phyloP scores from a whole-genome alignment of 2,888 invertebrate species.

The Arctia plantaginis region DNA sequence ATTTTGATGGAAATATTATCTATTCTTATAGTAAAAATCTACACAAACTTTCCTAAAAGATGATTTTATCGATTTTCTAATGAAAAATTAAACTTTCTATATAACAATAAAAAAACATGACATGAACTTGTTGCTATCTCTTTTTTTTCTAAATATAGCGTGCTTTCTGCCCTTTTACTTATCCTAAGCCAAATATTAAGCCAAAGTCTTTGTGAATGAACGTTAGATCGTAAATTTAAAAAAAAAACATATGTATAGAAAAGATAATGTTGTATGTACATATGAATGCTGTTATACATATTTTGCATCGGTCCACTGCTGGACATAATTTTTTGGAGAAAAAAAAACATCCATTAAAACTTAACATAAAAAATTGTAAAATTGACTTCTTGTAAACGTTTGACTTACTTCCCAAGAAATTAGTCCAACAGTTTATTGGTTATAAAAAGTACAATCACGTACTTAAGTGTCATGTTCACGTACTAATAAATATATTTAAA shows the following conservation, averaged over 20 bases:
- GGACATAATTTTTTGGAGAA: constrained; percentile 38
- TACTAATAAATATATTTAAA: constrained; percentile 45
- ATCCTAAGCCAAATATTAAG: constrained; percentile 79
- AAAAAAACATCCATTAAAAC: not conserved
- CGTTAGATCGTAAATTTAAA: constrained; percentile 51
- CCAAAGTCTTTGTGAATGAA: constrained; percentile 75
- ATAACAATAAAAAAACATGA: constrained; percentile 38
- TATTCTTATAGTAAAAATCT: constrained; percentile 73
- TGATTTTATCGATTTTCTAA: constrained; percentile 53
- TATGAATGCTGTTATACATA: constrained; percentile 46
- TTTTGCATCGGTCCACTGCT: constrained; percentile 48
- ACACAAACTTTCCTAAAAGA: constrained; percentile 64
- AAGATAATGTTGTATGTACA: constrained; percentile 44
- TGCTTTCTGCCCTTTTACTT: constrained; percentile 59
- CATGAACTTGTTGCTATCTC: constrained; percentile 33
- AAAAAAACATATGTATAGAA: constrained; percentile 49
- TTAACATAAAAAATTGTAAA: not conserved
- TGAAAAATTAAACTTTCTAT: constrained; percentile 40
- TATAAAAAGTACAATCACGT: constrained; percentile 68
- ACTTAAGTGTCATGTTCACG: constrained; percentile 67
- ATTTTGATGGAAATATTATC: constrained; percentile 55
- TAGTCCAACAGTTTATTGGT: constrained; percentile 54
- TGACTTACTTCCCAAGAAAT: constrained; percentile 26
- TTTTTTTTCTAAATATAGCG: constrained; percentile 18
- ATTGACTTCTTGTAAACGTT: not conserved